Evolutionary conservation across 2,113 vertebrate genomes (phyloP).

Genomic region (Erythrolamprus reginae): DNA sequence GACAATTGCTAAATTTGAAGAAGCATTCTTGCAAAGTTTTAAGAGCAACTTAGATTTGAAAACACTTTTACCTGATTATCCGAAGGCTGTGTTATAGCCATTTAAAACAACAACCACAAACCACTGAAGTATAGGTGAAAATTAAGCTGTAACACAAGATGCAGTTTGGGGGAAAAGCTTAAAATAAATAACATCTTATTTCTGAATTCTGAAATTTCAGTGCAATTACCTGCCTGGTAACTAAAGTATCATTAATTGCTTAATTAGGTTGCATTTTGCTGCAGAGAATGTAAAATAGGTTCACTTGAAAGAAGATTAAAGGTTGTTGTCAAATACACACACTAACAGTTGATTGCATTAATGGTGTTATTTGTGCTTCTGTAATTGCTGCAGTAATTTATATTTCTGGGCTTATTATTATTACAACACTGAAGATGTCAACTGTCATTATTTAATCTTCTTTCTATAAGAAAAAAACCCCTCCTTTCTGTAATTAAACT

Average conservation of each 20-base stretch:
- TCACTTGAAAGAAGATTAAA: conserved; percentile 48
- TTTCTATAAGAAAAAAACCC: conserved; percentile 14
- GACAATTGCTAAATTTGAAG: background rate
- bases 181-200: conserved; percentile 15
- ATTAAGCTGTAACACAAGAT: background rate
- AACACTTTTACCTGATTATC: background rate
- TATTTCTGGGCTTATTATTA: conserved; percentile 29
- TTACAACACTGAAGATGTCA: conserved; percentile 33
- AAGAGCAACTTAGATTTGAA: background rate
- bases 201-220: conserved; percentile 48
- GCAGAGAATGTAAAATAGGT: conserved; percentile 35
- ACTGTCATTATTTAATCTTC: conserved; percentile 40
- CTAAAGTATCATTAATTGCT: conserved; percentile 50
- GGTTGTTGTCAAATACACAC: conserved; percentile 47
- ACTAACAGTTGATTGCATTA: conserved; percentile 41
- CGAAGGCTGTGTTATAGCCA: background rate
- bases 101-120: background rate
- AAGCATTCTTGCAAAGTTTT: background rate
- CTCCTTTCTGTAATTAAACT: conserved; percentile 31
- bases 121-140: background rate
- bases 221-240: conserved; percentile 41
- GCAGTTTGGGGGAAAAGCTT: conserved; percentile 11
- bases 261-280: conserved; percentile 40
- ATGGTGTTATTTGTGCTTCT: conserved; percentile 43
- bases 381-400: conserved; percentile 46